These are phyloP conservation scores for Opisthocomus hoazin DNA, from an alignment of 2,113 vertebrate species.

Conservation along the genomic window DNA sequence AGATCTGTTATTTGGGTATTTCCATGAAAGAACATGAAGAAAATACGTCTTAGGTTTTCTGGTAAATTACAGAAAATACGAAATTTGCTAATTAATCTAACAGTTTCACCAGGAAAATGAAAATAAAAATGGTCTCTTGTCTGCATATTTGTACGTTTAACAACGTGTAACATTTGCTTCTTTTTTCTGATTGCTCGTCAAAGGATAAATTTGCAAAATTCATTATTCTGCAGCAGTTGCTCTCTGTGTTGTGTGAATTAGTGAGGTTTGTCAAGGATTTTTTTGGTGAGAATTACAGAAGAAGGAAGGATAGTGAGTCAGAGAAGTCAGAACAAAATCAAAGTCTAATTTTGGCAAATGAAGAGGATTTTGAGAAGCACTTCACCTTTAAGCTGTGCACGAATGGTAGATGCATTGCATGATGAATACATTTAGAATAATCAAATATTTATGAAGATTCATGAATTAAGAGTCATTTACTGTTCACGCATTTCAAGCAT, in stretches of 20 bases:
- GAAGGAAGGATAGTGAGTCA: neutral
- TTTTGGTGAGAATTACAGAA: neutral
- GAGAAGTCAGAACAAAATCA: neutral
- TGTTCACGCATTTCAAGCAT: conserved; percentile 3
- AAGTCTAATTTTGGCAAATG: neutral
- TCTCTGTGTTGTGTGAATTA: neutral
- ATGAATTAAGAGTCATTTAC: neutral
- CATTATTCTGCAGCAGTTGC: neutral
- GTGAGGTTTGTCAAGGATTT: neutral
- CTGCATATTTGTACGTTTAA: neutral
- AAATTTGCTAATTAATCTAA: neutral
- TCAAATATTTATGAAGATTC: conserved; percentile 42
- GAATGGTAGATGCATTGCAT: neutral
- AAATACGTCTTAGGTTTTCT: neutral
- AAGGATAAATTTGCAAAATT: neutral
- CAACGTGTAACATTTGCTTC: neutral
- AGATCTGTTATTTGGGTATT: neutral
- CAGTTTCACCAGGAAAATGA: neutral
- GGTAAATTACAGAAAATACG: neutral
- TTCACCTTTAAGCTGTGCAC: neutral
- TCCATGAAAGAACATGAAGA: neutral
- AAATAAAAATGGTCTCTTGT: neutral
- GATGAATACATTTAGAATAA: conserved; percentile 8
- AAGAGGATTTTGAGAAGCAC: neutral
- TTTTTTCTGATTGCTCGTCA: neutral